These are phyloP conservation scores for Laticauda colubrina DNA, from an alignment of 2,113 vertebrate genomes.

Conservation along the genomic window DNA sequence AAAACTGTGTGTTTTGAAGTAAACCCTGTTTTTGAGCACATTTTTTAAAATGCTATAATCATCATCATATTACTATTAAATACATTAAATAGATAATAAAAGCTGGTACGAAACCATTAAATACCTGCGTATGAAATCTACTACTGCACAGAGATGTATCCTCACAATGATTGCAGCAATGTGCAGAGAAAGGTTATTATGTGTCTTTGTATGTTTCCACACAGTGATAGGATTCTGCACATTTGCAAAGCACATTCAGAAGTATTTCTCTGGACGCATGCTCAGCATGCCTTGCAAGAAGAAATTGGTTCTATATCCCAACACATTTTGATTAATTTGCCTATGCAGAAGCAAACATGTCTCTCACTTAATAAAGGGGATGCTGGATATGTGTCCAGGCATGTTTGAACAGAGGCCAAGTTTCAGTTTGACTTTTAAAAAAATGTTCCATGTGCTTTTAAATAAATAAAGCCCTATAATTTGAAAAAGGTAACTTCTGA, in stretches of 20 bases:
- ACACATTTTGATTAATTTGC: background rate
- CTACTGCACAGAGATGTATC: background rate
- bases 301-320: background rate
- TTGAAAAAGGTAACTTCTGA: background rate
- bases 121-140: background rate
- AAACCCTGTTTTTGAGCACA: background rate
- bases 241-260: background rate
- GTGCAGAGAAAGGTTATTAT: background rate
- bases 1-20: background rate
- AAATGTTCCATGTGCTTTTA: background rate
- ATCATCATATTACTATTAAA: background rate
- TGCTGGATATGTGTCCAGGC: background rate
- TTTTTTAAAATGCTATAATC: background rate
- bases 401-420: background rate
- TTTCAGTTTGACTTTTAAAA: background rate
- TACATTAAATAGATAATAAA: background rate
- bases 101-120: background rate
- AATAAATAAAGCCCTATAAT: background rate
- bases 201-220: background rate
- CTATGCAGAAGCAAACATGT: background rate
- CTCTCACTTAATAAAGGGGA: background rate
- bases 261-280: background rate
- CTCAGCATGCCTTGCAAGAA: background rate
- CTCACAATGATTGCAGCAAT: background rate
- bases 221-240: background rate